phyloP scores from a whole-genome alignment of 2,797 vertebrate species.

The Mus caroli region DNA sequence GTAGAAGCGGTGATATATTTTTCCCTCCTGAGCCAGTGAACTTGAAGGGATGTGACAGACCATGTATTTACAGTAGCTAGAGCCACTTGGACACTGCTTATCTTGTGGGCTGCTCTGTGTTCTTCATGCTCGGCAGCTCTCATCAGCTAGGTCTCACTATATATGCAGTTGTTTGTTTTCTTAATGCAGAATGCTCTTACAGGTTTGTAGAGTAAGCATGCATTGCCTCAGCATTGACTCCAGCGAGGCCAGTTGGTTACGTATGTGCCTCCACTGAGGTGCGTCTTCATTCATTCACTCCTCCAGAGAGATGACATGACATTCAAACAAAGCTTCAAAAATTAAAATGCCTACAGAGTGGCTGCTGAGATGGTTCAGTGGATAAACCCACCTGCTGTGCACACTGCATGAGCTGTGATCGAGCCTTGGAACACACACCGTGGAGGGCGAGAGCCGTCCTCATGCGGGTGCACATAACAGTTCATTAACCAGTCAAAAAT shows the following conservation, averaged over 20 bases:
- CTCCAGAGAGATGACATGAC: conserved; percentile 3
- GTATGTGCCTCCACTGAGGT: not conserved
- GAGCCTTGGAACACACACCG: not conserved
- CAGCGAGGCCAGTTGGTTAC: not conserved
- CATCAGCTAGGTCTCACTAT: not conserved
- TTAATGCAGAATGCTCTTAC: not conserved
- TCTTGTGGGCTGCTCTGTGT: fast-evolving
- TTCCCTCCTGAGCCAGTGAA: not conserved
- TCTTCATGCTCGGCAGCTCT: not conserved
- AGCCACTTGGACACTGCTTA: not conserved
- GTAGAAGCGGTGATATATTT: not conserved
- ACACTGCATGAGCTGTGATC: not conserved
- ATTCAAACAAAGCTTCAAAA: not conserved
- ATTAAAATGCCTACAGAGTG: not conserved
- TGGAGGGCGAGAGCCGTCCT: not conserved
- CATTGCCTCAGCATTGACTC: not conserved
- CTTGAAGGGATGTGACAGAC: not conserved
- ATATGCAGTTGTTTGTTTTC: not conserved
- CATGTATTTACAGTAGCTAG: not conserved
- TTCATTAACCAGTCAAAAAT: not conserved
- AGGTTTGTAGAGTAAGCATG: not conserved
- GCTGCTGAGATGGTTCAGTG: not conserved
- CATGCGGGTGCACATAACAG: not conserved
- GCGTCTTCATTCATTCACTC: not conserved
- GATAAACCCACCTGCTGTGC: not conserved